Conservation (phyloP, 2,797 vertebrate genomes). For the Artibeus lituratus region DNA sequence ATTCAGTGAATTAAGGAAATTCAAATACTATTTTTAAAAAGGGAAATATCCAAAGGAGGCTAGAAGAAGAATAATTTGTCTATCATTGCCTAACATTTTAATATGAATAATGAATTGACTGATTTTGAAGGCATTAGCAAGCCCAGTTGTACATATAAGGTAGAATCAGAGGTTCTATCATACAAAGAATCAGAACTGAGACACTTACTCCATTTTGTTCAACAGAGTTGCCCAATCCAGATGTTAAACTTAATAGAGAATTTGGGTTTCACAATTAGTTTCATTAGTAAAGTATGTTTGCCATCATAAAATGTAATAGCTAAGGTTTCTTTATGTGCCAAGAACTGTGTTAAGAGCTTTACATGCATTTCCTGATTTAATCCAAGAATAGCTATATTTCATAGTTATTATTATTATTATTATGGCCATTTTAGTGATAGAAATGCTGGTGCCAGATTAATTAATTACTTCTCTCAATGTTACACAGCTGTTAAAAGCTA, state of each 20-base stretch:
- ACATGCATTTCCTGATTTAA: not conserved
- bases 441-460: not conserved
- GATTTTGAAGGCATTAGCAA: conserved; percentile 21
- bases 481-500: not conserved
- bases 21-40: conserved; percentile 35
- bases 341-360: not conserved
- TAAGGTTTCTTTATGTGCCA: not conserved
- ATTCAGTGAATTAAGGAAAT: conserved; percentile 1
- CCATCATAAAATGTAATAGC: not conserved
- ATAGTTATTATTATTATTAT: not conserved
- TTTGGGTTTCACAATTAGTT: conserved; percentile 13
- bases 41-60: not conserved
- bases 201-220: not conserved
- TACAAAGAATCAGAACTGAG: conserved; percentile 17
- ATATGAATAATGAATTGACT: conserved; percentile 11
- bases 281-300: conserved; percentile 15
- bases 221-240: not conserved
- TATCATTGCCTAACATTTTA: conserved; percentile 34
- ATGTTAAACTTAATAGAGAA: not conserved
- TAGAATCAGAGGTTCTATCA: not conserved
- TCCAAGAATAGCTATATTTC: not conserved
- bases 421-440: not conserved
- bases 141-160: not conserved
- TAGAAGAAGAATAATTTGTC: conserved; percentile 39
- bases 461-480: not conserved